Evolutionary conservation across 1,140 invertebrate species (phyloP).

Genomic region (Mamestra configurata): DNA sequence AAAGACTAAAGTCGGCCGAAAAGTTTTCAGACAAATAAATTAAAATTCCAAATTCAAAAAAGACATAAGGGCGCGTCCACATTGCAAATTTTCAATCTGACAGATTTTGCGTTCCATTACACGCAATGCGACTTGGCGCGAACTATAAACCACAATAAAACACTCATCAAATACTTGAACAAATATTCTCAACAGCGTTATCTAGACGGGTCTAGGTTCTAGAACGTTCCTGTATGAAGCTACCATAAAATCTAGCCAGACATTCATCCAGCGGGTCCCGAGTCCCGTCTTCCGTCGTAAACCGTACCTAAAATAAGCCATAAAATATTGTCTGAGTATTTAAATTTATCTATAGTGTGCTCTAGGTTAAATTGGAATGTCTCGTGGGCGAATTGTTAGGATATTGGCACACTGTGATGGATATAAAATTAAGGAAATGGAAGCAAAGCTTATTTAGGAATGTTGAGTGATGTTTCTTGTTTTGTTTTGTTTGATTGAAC

Average conservation of each 20-base stretch:
- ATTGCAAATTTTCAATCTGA: neutral
- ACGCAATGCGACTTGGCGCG: neutral
- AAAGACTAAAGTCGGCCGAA: too few relatives aligned
- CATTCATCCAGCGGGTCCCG: constrained; percentile 70
- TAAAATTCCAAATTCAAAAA: neutral
- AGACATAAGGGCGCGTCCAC: neutral
- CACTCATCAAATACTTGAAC: constrained; percentile 45
- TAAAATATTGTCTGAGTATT: constrained; percentile 86
- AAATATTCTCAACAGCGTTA: constrained; percentile 47
- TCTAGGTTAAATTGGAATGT: constrained; percentile 65
- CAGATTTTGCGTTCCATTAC: neutral
- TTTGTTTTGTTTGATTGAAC: constrained; percentile 12
- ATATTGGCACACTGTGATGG: constrained; percentile 14
- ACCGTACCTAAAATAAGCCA: constrained; percentile 83
- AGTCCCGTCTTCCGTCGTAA: constrained; percentile 79
- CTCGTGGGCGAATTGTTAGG: constrained; percentile 26
- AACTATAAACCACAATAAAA: constrained; percentile 38
- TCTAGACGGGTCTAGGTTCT: constrained; percentile 44
- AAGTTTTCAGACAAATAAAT: neutral
- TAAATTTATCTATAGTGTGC: constrained; percentile 80
- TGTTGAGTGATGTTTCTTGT: neutral
- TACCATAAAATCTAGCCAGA: constrained; percentile 80
- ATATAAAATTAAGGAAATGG: constrained; percentile 31
- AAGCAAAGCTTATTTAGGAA: neutral
- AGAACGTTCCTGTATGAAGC: constrained; percentile 49